Conservation (phyloP, 1,140 invertebrate genomes). For the Palaemon carinicauda region DNA sequence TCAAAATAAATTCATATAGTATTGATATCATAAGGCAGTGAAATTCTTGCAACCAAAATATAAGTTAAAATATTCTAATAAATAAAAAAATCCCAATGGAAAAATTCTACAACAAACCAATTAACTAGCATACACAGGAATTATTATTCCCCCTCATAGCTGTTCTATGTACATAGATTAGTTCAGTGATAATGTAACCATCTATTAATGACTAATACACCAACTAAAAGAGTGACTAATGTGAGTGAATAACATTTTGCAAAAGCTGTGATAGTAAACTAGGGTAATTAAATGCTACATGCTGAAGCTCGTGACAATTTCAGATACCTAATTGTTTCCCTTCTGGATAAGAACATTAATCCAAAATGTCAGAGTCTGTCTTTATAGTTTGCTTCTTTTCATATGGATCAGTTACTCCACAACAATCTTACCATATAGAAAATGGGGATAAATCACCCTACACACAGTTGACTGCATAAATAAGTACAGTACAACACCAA, state of each 20-base stretch:
- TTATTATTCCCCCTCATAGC: background rate
- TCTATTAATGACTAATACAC: conserved; percentile 28
- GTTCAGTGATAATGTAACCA: conserved; percentile 21
- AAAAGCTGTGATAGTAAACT: conserved; percentile 10
- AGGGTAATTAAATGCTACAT: conserved; percentile 13
- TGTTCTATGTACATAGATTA: background rate
- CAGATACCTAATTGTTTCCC: background rate
- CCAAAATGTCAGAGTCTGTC: conserved; percentile 41
- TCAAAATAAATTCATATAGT: too few species aligned
- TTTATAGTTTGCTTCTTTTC: conserved; percentile 48
- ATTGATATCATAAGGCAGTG: too few species aligned
- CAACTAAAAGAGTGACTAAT: conserved; percentile 18
- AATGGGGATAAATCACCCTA: conserved; percentile 29
- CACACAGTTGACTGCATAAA: conserved; percentile 33
- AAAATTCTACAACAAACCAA: too few species aligned
- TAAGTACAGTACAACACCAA: conserved; percentile 26
- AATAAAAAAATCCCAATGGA: too few species aligned
- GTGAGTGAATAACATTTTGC: conserved; percentile 25
- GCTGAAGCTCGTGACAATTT: conserved; percentile 9
- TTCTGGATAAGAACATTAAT: background rate
- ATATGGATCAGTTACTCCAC: conserved; percentile 40
- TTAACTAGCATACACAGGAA: too few species aligned
- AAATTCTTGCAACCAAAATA: too few species aligned
- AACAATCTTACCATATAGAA: conserved; percentile 20
- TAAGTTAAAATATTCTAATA: too few species aligned